Evolutionary conservation across 2,113 vertebrate genomes (phyloP).

Genomic region (cattle (Bos taurus)): DNA sequence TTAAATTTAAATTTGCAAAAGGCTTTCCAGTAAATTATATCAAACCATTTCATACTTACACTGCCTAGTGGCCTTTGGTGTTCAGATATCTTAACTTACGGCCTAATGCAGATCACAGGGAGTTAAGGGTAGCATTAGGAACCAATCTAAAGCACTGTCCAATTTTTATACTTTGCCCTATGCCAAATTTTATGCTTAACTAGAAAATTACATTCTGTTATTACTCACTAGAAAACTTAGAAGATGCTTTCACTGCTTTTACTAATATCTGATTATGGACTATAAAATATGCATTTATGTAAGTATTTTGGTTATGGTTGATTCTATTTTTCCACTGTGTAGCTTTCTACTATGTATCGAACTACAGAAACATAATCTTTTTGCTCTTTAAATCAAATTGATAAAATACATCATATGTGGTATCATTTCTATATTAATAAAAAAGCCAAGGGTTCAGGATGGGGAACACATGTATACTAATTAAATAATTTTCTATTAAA

Average conservation of each 20-base stretch:
- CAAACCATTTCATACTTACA: background rate
- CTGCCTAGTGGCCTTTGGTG: background rate
- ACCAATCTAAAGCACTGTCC: background rate
- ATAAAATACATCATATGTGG: background rate
- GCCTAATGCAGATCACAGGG: background rate
- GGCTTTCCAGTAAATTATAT: background rate
- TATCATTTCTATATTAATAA: constrained; percentile 2
- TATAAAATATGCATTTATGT: constrained; percentile 27
- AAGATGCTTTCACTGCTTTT: constrained; percentile 14
- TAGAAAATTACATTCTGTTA: constrained; percentile 7
- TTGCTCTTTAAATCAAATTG: constrained; percentile 16
- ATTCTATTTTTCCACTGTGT: constrained; percentile 26
- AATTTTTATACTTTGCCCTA: background rate
- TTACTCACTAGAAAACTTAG: constrained; percentile 24
- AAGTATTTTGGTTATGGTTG: constrained; percentile 12
- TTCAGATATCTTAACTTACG: background rate
- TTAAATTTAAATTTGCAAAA: background rate
- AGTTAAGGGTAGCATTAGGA: background rate
- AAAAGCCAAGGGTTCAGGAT: too few species aligned
- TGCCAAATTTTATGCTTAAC: background rate
- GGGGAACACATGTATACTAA: too few species aligned
- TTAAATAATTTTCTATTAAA: too few species aligned
- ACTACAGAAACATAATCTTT: constrained; percentile 24
- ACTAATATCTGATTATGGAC: background rate
- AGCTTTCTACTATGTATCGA: background rate